phyloP scores from a whole-genome alignment of 2,888 invertebrate genomes.

The Drosophila longiperda region DNA sequence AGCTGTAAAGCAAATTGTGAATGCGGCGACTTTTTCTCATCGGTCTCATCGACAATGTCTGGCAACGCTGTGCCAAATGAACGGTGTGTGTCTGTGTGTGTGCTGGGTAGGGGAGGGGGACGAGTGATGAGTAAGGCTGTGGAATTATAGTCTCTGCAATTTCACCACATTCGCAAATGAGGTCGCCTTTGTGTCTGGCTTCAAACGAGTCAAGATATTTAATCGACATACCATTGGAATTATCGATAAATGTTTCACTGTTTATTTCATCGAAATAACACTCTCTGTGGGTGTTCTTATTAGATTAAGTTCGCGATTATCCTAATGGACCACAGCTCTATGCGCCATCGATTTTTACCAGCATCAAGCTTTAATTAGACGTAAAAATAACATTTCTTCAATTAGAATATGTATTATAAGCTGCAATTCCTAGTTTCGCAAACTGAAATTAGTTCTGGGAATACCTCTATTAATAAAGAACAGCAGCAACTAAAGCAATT shows the following conservation, averaged over 20 bases:
- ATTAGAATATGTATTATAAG: not conserved
- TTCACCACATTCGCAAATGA: not conserved
- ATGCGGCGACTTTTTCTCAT: constrained; percentile 34
- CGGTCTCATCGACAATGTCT: constrained; percentile 27
- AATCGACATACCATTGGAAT: not conserved
- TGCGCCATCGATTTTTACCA: not conserved
- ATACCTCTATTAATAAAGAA: not conserved
- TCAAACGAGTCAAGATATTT: not conserved
- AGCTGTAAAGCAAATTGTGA: constrained; percentile 42
- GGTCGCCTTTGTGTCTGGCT: not conserved
- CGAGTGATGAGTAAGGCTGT: not conserved
- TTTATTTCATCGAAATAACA: not conserved
- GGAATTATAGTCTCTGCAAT: not conserved
- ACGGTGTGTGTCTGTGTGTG: constrained; percentile 1
- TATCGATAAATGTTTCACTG: not conserved
- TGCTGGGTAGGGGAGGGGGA: not conserved
- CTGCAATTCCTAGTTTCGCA: not conserved
- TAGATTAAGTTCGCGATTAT: not conserved
- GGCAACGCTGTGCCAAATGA: constrained; percentile 18
- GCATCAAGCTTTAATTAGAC: not conserved
- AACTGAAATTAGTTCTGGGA: not conserved
- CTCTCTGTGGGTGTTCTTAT: not conserved
- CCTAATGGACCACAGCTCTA: too few species aligned
- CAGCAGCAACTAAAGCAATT: not conserved
- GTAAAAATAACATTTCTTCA: not conserved